Evolutionary conservation across 2,113 vertebrate species (phyloP).

Genomic region (Clarias gariepinus): DNA sequence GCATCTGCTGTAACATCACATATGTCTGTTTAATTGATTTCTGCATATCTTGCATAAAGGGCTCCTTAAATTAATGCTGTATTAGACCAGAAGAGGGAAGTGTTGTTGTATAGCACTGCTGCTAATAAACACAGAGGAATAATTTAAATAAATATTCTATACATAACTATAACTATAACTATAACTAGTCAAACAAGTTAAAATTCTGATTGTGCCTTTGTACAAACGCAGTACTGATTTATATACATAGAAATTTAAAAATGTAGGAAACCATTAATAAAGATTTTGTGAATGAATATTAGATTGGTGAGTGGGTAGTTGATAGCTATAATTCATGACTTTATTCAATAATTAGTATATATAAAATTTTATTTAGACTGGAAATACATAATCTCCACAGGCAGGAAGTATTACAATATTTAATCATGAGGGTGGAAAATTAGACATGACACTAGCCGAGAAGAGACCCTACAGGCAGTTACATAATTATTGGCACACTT

Average conservation of each 20-base stretch:
- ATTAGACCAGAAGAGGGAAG: slow-evolving; percentile 55
- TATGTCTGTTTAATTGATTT: neutral
- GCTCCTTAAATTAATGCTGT: neutral
- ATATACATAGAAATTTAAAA: neutral
- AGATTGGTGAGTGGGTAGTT: neutral
- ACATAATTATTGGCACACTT: slow-evolving; percentile 1
- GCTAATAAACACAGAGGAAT: neutral
- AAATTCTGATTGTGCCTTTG: neutral
- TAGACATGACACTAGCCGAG: neutral
- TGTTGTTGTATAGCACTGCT: slow-evolving; percentile 41
- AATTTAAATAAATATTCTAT: neutral
- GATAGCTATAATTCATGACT: neutral
- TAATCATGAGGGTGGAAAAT: neutral
- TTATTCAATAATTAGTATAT: neutral
- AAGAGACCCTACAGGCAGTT: neutral
- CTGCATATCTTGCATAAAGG: neutral
- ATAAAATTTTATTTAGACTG: neutral
- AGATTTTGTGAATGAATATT: neutral
- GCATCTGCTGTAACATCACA: neutral
- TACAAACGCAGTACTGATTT: neutral
- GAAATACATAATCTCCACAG: neutral
- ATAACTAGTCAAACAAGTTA: neutral
- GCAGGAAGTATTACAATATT: neutral
- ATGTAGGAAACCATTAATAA: neutral
- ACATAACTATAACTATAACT: neutral